Conservation (phyloP, 2,113 vertebrate genomes). For the Deroptyus accipitrinus region DNA sequence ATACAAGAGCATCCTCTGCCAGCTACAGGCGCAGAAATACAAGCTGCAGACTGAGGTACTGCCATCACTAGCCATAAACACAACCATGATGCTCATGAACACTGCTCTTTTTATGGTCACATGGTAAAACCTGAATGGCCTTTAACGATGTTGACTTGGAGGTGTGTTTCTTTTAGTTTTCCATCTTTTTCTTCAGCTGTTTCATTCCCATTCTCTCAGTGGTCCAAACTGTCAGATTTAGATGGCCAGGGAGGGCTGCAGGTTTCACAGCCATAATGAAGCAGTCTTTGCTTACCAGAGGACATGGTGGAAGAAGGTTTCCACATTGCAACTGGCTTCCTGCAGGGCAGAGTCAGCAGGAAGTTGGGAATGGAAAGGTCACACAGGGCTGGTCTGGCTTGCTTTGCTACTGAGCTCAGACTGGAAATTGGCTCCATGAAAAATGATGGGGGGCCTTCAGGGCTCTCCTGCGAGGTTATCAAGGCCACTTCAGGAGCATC, state of each 20-base stretch:
- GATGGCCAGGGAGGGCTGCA: background rate
- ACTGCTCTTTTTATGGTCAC: background rate
- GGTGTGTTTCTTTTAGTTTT: background rate
- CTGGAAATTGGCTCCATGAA: background rate
- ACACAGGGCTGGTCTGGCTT: background rate
- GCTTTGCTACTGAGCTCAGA: background rate
- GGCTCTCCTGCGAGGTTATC: background rate
- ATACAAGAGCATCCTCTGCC: constrained; percentile 85
- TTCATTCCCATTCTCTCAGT: background rate
- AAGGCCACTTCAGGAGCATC: background rate
- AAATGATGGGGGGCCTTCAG: background rate
- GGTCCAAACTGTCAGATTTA: background rate
- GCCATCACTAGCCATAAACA: background rate
- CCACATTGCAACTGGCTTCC: background rate
- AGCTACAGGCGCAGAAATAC: constrained; percentile 85
- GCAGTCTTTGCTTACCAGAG: background rate
- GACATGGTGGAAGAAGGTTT: background rate
- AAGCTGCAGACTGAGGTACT: constrained; percentile 88
- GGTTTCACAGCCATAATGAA: accelerated
- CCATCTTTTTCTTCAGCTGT: background rate
- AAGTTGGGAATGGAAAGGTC: background rate
- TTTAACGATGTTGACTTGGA: background rate
- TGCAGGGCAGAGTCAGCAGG: background rate
- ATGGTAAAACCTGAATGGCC: background rate
- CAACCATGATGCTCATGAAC: background rate